Evolutionary conservation across 1,140 invertebrate species (phyloP), one percentile per base, ranked within the genome.

Genomic region (Steinernema khuongi): DNA sequence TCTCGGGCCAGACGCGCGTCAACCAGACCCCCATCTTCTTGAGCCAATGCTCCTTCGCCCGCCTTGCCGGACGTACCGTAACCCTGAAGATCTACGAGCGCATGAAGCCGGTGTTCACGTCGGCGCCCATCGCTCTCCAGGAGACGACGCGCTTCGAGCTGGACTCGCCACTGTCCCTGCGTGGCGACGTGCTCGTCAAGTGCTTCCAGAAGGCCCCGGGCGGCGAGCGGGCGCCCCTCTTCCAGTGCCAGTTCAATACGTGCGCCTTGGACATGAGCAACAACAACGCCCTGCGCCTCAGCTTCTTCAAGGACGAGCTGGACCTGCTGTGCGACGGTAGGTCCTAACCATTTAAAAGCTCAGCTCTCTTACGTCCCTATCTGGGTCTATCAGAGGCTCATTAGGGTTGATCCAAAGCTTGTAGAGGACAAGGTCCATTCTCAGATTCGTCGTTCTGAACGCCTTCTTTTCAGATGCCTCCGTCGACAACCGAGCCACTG

Each of bases 211-310:
- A 91, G 78, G 31, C 36, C 71, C 70, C 7, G 43, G 80, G 86
- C 17, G 79, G 80, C 17, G 79, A 80, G 28, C 84, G 90, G 66
- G 89, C 90, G 79, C 86, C 89, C 7, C 89, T 93, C 70, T 93
- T 93, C 87, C 89, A 90, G 67, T 91, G 90, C 81, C 91, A 96
- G 90, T 94, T 94, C 87, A 93, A 95, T 87, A 95, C 93, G 0
- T 94, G 93, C 86, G 92, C 93, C 28, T 91, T 94, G 67, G 81
- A 84, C 33, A 70, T 83, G 29, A 70, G 33, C 36, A 60, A 32
- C 67, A 41, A 31, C 60, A 89, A 66, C 91, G 50, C 90, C 92
- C 85, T 90, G 92, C 91, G 90, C 50, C 88, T 94, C 19, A 32
- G 50, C 7, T 93, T 94, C 87, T 90, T 91, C 70, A 91, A 93